Conservation (phyloP, 2,113 vertebrate genomes). For the Gasterosteus nipponicus region DNA sequence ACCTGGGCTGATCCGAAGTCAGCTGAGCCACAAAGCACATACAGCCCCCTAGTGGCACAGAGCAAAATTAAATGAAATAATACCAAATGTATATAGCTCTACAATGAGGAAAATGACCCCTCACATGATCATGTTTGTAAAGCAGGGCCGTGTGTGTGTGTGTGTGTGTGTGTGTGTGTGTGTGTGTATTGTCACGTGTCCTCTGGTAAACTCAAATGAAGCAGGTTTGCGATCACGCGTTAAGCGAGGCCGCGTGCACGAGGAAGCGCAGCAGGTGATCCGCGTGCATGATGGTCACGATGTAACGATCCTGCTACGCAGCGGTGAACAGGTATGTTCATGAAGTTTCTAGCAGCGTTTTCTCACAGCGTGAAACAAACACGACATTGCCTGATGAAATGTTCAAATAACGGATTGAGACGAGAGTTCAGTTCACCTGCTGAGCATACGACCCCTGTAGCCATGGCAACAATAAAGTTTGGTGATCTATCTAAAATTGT, state of each 20-base stretch:
- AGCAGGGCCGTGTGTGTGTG: too few species aligned
- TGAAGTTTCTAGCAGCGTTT: not conserved
- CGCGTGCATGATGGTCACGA: not conserved
- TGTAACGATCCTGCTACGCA: too few species aligned
- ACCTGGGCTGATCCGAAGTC: too few species aligned
- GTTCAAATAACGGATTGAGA: not conserved
- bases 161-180: not conserved
- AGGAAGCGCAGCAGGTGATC: not conserved
- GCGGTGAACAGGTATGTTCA: not conserved
- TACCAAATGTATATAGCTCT: too few species aligned
- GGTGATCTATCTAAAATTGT: too few species aligned
- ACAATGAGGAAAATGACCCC: too few species aligned
- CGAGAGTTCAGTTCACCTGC: not conserved
- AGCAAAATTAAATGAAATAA: too few species aligned
- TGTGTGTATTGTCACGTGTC: not conserved
- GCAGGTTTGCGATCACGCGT: not conserved
- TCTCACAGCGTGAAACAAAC: not conserved
- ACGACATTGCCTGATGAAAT: not conserved
- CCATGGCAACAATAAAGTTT: conserved; percentile 12
- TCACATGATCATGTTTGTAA: not conserved
- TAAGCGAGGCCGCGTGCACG: not conserved
- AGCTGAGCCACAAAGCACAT: too few species aligned
- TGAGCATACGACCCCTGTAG: not conserved
- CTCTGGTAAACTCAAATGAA: conserved; percentile 43
- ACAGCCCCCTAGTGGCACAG: too few species aligned